Evolutionary conservation across 2,113 vertebrate genomes (phyloP).

Genomic region (Meleagris gallopavo): DNA sequence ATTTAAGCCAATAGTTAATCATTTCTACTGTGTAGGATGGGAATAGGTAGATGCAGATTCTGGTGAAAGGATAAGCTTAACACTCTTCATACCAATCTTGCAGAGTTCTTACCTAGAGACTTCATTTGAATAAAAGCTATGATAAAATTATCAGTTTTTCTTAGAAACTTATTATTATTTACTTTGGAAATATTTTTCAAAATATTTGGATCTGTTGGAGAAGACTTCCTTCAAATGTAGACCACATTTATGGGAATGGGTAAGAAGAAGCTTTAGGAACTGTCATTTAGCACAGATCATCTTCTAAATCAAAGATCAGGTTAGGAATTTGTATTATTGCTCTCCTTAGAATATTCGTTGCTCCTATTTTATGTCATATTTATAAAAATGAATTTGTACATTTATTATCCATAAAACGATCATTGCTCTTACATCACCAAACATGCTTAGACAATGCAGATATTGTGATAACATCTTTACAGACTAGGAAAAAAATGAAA

Average conservation of each 20-base stretch:
- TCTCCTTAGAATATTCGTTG: neutral
- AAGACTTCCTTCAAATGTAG: neutral
- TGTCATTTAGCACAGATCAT: neutral
- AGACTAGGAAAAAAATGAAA: neutral
- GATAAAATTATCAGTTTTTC: neutral
- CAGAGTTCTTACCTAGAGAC: neutral
- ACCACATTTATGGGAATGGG: fast-evolving
- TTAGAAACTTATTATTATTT: neutral
- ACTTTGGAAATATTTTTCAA: neutral
- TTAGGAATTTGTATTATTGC: neutral
- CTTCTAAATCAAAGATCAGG: neutral
- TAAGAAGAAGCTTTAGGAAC: neutral
- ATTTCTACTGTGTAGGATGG: neutral
- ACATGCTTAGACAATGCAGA: neutral
- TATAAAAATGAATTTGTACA: neutral
- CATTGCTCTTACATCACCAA: neutral
- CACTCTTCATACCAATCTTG: neutral
- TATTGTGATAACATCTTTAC: neutral
- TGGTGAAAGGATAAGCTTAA: neutral
- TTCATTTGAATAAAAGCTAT: neutral
- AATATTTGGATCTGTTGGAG: neutral
- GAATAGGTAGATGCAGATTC: neutral
- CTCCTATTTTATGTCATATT: neutral
- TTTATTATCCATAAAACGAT: neutral
- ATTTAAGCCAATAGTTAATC: neutral